Evolutionary conservation across 2,888 invertebrate species (phyloP).

Genomic region (Trachelus troglodyta): DNA sequence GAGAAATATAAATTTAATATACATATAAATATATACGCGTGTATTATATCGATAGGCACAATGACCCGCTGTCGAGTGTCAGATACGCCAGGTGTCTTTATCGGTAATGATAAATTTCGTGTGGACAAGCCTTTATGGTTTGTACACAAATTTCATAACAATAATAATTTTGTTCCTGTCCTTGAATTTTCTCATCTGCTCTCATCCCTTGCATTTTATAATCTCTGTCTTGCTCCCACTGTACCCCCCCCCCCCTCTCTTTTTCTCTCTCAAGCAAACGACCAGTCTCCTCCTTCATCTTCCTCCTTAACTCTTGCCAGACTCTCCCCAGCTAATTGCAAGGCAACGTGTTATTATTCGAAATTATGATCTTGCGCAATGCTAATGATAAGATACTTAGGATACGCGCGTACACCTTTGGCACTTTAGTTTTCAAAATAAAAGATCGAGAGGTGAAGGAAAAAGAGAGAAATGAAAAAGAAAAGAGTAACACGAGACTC

Average conservation of each 20-base stretch:
- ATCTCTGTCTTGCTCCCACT: neutral
- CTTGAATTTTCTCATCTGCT: neutral
- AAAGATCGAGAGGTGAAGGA: neutral
- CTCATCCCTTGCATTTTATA: neutral
- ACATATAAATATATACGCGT: too few relatives aligned
- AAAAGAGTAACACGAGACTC: neutral
- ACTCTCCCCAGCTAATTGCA: neutral
- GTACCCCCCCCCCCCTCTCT: too few relatives aligned
- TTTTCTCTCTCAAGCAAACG: neutral
- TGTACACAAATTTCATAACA: neutral
- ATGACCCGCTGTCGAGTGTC: neutral
- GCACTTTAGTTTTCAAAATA: neutral
- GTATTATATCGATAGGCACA: too few relatives aligned
- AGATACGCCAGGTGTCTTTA: neutral
- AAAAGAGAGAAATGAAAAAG: neutral
- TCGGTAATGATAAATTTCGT: neutral
- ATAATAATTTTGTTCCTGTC: neutral
- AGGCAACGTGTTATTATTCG: neutral
- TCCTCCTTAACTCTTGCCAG: neutral
- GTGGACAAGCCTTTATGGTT: neutral
- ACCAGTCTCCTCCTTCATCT: neutral
- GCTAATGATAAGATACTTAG: constrained; percentile 4
- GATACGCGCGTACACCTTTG: neutral
- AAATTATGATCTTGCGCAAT: constrained; percentile 8
- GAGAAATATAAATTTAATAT: too few relatives aligned